These are phyloP conservation scores for Phyllotreta cruciferae DNA, from an alignment of 2,888 invertebrate genomes.

Conservation along the genomic window DNA sequence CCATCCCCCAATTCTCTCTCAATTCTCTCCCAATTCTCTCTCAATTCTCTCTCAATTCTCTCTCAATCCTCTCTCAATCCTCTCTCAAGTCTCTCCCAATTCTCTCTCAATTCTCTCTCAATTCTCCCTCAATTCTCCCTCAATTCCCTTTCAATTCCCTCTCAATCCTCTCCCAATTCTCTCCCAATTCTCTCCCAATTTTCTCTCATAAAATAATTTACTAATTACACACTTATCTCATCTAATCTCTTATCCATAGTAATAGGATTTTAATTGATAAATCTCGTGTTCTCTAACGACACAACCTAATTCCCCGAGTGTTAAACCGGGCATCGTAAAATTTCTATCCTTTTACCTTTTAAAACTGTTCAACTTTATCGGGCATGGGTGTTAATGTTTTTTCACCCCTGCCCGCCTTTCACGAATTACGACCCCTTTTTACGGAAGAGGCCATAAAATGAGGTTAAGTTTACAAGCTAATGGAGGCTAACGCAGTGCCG, in stretches of 20 bases:
- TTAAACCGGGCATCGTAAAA: constrained; percentile 27
- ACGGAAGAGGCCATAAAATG: constrained; percentile 14
- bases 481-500: constrained; percentile 4
- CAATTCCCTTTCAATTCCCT: no score
- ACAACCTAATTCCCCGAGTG: constrained; percentile 30
- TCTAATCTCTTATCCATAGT: constrained; percentile 20
- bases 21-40: no score
- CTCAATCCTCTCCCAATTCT: no score
- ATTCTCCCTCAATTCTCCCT: no score
- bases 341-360: constrained; percentile 23
- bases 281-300: constrained; percentile 27
- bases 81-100: no score
- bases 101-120: no score
- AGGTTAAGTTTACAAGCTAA: constrained; percentile 23
- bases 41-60: no score
- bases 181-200: no score
- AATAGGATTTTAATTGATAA: constrained; percentile 28
- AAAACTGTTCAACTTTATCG: constrained; percentile 28
- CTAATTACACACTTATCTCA: background rate
- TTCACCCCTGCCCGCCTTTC: constrained; percentile 1
- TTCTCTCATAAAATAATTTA: no score
- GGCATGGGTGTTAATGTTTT: constrained; percentile 21
- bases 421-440: constrained; percentile 7
- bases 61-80: no score
- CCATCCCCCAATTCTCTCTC: no score